A percentile compares a stretch with the other conserved stretches of the same genome.
Conservation (phyloP, 2,888 invertebrate species). For the Xestia rhomboidea region DNA sequence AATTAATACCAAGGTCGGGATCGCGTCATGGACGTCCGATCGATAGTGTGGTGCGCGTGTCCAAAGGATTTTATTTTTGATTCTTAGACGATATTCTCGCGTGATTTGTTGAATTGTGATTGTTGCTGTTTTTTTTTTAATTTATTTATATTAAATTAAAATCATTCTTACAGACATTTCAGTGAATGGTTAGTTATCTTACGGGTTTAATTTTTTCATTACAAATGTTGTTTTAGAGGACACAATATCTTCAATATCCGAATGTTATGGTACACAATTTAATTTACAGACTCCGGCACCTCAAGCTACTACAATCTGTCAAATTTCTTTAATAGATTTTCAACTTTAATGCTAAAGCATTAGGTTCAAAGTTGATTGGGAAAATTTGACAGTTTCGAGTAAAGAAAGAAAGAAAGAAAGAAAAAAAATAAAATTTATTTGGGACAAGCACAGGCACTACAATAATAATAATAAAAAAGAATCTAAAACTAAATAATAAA, state of each 20-base stretch:
- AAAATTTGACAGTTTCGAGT: no score
- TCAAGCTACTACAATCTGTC: no score
- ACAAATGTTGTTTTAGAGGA: not conserved
- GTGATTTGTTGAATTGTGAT: not conserved
- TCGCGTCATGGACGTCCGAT: constrained; percentile 69
- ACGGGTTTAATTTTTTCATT: not conserved
- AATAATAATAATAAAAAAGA: no score
- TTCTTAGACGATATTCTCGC: not conserved
- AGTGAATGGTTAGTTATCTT: not conserved
- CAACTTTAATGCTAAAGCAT: no score
- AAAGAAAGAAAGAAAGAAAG: no score
- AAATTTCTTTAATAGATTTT: no score
- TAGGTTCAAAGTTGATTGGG: no score
- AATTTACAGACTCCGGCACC: no score
- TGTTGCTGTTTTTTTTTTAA: not conserved
- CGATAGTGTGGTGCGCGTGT: constrained; percentile 70
- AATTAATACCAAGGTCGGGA: constrained; percentile 69
- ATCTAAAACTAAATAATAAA: no score
- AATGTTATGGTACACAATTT: no score
- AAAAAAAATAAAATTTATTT: no score
- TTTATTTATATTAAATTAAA: not conserved
- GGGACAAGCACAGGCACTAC: no score
- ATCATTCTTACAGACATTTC: not conserved
- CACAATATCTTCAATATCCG: not conserved
- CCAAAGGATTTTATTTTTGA: constrained; percentile 62